phyloP scores from a whole-genome alignment of 2,888 invertebrate genomes.

The Thymelicus lineola region DNA sequence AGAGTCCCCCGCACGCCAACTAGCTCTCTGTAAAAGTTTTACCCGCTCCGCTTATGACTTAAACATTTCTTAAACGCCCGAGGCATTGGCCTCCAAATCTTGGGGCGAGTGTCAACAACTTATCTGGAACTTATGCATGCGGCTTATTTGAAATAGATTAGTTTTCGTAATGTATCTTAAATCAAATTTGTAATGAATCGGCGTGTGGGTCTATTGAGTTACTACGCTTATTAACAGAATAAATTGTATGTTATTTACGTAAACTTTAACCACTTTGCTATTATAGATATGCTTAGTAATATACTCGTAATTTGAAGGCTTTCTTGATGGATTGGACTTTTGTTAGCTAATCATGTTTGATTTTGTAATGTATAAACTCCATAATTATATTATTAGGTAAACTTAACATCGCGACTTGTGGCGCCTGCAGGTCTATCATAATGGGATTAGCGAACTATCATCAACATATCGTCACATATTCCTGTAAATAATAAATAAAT shows the following conservation, averaged over 20 bases:
- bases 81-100: slow-evolving; percentile 60
- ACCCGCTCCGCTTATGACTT: slow-evolving; percentile 13
- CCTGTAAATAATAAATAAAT: too few relatives aligned
- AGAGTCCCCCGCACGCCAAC: too few relatives aligned
- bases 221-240: slow-evolving; percentile 11
- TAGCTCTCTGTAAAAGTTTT: too few relatives aligned
- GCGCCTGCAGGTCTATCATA: too few relatives aligned
- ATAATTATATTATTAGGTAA: too few relatives aligned
- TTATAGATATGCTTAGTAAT: background rate
- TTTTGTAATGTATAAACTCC: too few relatives aligned
- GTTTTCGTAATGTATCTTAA: slow-evolving; percentile 52
- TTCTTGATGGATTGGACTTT: background rate
- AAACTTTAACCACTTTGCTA: background rate
- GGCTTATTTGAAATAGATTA: slow-evolving; percentile 46
- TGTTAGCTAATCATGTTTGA: background rate
- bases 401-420: too few relatives aligned
- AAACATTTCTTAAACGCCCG: slow-evolving; percentile 46
- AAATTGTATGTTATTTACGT: slow-evolving; percentile 1
- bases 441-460: too few relatives aligned
- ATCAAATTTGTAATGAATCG: slow-evolving; percentile 16
- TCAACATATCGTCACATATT: too few relatives aligned
- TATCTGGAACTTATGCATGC: slow-evolving; percentile 53
- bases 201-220: slow-evolving; percentile 21
- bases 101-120: slow-evolving; percentile 58
- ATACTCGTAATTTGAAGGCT: background rate